Base-by-base conservation (phyloP, 2,888 invertebrate genomes). In the Smittia sp. region DNA sequence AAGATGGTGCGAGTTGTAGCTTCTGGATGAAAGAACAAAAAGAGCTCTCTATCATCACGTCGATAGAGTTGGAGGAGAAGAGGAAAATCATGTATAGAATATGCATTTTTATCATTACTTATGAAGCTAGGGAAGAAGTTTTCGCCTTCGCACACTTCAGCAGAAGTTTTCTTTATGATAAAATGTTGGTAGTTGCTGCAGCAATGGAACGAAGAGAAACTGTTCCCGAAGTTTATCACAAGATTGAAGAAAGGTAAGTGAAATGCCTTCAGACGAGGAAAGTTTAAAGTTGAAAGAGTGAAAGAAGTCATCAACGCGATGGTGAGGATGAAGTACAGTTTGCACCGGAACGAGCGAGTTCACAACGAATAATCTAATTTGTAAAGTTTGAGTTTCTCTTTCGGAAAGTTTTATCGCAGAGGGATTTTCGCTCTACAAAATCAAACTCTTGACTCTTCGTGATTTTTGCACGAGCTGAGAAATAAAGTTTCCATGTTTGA, bases 401-500 rank as follows among this genome's bases (percentile, higher is more conserved):
- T 4, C 11, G 24, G 22, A 62, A 24, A 22, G 22, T 62, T 62
- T 62, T 62, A 32, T 32, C 32, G 3, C 32, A 1, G 46, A 46
- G 15, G 46, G 11, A n/a, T 46, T 46, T 38, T 46, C 46, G n/a
- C 46, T 46, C 46, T 46, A 13, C 6, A 46, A 46, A 46, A 46
- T 46, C 46, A 46, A 46, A 46, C 46, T 46, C 46, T 6, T 46
- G 46, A 46, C 46, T 46, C n/a, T 46, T 46, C 2, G 4, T 32
- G 32, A 32, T 32, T 32, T 32, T 9, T 32, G 3, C 32, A 6
- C 9, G n/a, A 22, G 22, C n/a, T 18, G 22, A 18, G 20, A 58
- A 58, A 58, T 52, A 52, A 52, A 52, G 20, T 58, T 58, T 58
- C 22, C 20, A 1, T 46, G 15, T 72, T 75, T 77, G 80, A 91